Evolutionary conservation across 2,797 vertebrate genomes (phyloP).

Genomic region (Molossus alvarezi): DNA sequence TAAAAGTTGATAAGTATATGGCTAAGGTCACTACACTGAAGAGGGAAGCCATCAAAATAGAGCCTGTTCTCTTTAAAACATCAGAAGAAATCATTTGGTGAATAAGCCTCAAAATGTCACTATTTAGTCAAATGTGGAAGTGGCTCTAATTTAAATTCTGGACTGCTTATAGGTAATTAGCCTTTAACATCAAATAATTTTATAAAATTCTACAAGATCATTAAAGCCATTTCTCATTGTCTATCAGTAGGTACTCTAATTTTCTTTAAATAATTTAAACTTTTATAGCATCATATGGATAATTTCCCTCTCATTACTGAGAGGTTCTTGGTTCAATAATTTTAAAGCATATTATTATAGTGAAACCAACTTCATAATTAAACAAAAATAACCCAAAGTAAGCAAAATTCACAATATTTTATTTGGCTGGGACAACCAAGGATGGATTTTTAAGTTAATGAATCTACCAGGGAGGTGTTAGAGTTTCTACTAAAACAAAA

Average conservation of each 20-base stretch:
- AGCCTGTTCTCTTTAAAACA: slow-evolving; percentile 34
- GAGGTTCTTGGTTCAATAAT: slow-evolving; percentile 1
- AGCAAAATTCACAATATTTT: slow-evolving; percentile 43
- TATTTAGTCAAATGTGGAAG: slow-evolving; percentile 1
- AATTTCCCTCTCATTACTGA: slow-evolving; percentile 66
- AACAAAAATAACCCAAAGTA: slow-evolving; percentile 50
- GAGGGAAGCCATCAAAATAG: slow-evolving; percentile 40
- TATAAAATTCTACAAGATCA: slow-evolving; percentile 1
- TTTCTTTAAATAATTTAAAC: slow-evolving; percentile 59
- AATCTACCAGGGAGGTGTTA: background rate
- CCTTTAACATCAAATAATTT: slow-evolving; percentile 29
- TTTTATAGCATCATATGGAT: background rate
- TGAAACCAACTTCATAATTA: slow-evolving; percentile 66
- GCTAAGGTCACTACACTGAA: background rate
- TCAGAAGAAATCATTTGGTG: slow-evolving; percentile 51
- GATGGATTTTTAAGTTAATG: slow-evolving; percentile 44
- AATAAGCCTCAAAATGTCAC: slow-evolving; percentile 40
- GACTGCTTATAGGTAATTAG: background rate
- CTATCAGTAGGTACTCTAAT: background rate
- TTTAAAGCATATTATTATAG: slow-evolving; percentile 62
- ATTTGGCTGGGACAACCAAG: background rate
- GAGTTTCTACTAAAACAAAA: background rate
- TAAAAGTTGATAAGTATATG: slow-evolving; percentile 58
- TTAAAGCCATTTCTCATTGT: slow-evolving; percentile 44
- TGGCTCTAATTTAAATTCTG: slow-evolving; percentile 43